A percentile compares a stretch with the other conserved stretches of the same genome.
Conservation (phyloP, 1,140 invertebrate genomes). For the Panagrolaimus sp. region DNA sequence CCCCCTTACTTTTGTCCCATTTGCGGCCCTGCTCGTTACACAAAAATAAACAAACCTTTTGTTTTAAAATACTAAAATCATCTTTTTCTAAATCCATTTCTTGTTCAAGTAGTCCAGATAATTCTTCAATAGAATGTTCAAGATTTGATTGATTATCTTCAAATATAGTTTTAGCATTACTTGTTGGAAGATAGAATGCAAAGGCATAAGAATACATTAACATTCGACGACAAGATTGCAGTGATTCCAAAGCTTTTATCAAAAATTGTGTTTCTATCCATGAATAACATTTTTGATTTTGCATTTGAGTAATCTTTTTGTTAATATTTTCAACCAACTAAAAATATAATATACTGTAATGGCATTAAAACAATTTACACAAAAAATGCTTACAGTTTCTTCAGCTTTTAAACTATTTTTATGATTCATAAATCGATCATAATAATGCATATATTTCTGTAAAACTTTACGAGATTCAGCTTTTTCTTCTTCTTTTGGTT, state of each 20-base stretch:
- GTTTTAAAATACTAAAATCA: conserved; percentile 88
- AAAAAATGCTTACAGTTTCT: conserved; percentile 67
- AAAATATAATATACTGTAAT: background rate
- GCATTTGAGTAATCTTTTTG: conserved; percentile 65
- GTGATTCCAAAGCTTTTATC: conserved; percentile 92
- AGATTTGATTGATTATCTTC: conserved; percentile 98
- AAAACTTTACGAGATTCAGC: conserved; percentile 81
- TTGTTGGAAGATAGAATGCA: conserved; percentile 93
- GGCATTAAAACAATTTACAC: background rate
- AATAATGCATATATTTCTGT: conserved; percentile 81
- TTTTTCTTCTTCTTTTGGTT: conserved; percentile 90
- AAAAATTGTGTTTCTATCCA: conserved; percentile 99
- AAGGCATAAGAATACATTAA: conserved; percentile 98
- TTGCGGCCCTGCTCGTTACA: no score
- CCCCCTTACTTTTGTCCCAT: no score
- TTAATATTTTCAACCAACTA: conserved; percentile 67
- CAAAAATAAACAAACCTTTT: conserved; percentile 75
- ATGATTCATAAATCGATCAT: conserved; percentile 98
- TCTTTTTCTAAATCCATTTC: conserved; percentile 94
- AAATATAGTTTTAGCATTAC: conserved; percentile 97
- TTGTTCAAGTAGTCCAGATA: conserved; percentile 93
- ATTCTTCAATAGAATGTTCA: conserved; percentile 88
- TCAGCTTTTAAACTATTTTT: conserved; percentile 98
- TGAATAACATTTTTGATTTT: conserved; percentile 79
- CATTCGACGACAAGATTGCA: conserved; percentile 89